Conservation (phyloP, 2,888 invertebrate genomes). For the Limnephilus marmoratus region DNA sequence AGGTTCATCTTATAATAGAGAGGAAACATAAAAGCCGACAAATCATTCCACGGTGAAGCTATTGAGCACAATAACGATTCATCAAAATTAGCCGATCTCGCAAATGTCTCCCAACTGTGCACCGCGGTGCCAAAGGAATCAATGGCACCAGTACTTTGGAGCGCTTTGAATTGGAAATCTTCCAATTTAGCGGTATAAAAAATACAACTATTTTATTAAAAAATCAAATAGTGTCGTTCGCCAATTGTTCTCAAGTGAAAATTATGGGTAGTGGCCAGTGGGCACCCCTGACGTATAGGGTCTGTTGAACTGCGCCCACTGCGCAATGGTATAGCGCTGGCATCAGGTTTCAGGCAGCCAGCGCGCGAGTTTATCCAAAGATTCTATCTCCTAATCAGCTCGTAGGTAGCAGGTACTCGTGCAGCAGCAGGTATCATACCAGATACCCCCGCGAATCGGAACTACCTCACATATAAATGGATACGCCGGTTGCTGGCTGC, state of each 20-base stretch:
- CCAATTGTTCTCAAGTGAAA: neutral
- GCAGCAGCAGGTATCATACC: neutral
- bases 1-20: no score
- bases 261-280: neutral
- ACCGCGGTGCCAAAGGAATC: no score
- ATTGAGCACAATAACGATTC: no score
- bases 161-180: neutral
- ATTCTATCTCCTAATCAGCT: neutral
- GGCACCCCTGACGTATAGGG: neutral
- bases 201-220: neutral
- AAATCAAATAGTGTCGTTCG: neutral
- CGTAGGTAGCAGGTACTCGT: neutral
- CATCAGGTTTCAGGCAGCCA: neutral
- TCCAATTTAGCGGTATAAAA: neutral
- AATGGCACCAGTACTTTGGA: neutral
- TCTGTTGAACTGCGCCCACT: neutral
- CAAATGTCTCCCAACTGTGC: no score
- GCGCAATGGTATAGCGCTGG: neutral
- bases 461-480: constrained; percentile 54
- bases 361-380: neutral
- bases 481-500: neutral
- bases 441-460: neutral
- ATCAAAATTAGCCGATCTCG: no score
- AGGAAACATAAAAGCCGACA: no score
- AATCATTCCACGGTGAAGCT: no score